These are phyloP conservation scores for Ennomos erosarius DNA, from an alignment of 2,888 invertebrate species.

Conservation along the genomic window DNA sequence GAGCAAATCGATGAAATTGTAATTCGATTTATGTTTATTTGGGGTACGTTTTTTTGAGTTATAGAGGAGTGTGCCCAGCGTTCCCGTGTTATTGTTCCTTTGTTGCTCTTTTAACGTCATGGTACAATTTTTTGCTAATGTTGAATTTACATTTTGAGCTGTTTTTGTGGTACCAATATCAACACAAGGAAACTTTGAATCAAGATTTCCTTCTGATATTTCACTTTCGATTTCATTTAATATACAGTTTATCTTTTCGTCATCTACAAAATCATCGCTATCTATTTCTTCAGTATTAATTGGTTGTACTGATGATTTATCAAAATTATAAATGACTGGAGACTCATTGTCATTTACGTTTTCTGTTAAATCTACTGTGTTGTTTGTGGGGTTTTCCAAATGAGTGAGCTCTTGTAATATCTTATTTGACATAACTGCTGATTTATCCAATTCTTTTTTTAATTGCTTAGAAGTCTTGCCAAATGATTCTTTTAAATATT, in stretches of 20 bases:
- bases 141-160: not conserved
- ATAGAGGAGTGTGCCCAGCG: conserved; percentile 9
- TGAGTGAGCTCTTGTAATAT: conserved; percentile 41
- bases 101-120: not conserved
- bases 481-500: conserved; percentile 62
- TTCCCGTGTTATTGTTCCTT: not conserved
- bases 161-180: conserved; percentile 6
- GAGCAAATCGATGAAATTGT: conserved; percentile 60
- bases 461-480: conserved; percentile 54
- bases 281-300: conserved; percentile 38
- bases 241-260: conserved; percentile 59
- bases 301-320: conserved; percentile 20
- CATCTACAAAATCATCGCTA: conserved; percentile 53
- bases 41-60: conserved; percentile 19
- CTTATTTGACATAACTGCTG: conserved; percentile 43
- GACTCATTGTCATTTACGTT: not conserved
- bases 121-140: not conserved
- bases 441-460: conserved; percentile 47
- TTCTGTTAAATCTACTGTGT: not conserved
- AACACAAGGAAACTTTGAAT: conserved; percentile 6
- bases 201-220: conserved; percentile 48
- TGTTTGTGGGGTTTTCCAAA: conserved; percentile 7
- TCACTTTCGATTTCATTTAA: conserved; percentile 70
- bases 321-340: conserved; percentile 7
- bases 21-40: conserved; percentile 50